A percentile compares a stretch with the other conserved stretches of the same genome.
Evolutionary conservation across 92 coral and sea anemone genomes (phyloP).

Genomic region (Palythoa grandis): DNA sequence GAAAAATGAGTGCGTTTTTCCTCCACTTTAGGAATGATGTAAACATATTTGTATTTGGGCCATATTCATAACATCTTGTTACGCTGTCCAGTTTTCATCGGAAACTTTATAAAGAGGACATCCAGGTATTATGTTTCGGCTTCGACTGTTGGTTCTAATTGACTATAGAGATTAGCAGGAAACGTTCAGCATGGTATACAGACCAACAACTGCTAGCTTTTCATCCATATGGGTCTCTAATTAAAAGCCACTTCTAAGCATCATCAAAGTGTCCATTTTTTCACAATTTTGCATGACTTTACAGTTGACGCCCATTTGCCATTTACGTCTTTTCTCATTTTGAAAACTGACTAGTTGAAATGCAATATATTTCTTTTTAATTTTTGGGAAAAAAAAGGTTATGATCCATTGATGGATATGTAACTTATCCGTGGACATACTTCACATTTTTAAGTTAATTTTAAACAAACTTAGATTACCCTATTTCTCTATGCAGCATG

Average conservation of each 20-base stretch:
- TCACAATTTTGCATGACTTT: not conserved
- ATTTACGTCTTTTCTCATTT: not conserved
- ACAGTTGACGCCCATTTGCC: not conserved
- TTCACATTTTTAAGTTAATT: not conserved
- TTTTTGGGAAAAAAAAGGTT: not conserved
- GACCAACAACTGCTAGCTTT: not conserved
- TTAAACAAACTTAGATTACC: not conserved
- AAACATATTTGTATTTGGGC: too few species aligned
- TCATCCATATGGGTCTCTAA: not conserved
- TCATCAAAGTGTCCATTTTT: not conserved
- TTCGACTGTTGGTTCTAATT: not conserved
- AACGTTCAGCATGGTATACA: not conserved
- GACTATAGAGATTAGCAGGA: not conserved
- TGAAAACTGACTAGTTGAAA: not conserved
- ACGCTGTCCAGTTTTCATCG: too few species aligned
- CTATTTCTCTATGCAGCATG: not conserved
- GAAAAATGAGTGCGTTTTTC: too few species aligned
- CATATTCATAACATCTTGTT: too few species aligned
- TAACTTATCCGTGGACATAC: not conserved
- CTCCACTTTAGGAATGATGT: too few species aligned
- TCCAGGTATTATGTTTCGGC: too few species aligned
- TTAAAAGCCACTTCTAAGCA: not conserved
- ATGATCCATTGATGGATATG: not conserved
- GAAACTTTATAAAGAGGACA: too few species aligned
- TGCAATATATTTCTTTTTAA: not conserved